phyloP scores from a whole-genome alignment of 2,113 vertebrate species.

The Nothobranchius kuhntae region DNA sequence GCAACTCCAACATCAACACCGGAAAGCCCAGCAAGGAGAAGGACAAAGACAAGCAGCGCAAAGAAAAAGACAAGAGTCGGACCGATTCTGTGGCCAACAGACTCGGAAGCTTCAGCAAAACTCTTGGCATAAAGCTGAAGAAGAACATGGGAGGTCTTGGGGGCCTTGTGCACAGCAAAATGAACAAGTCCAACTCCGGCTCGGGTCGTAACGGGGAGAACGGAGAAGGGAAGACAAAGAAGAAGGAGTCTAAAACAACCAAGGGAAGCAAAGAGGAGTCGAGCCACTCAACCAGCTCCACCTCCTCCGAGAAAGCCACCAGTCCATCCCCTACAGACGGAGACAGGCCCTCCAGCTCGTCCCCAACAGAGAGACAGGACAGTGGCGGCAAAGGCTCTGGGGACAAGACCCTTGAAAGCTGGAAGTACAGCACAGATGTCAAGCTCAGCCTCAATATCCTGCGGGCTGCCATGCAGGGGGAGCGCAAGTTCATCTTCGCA shows the following conservation, averaged over 20 bases:
- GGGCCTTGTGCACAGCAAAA: constrained; percentile 95
- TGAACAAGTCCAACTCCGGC: constrained; percentile 87
- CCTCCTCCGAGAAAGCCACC: constrained; percentile 91
- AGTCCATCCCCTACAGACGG: constrained; percentile 92
- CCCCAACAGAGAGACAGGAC: constrained; percentile 73
- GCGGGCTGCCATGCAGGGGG: constrained; percentile 97
- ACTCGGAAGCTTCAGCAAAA: constrained; percentile 98
- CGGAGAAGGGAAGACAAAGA: constrained; percentile 69
- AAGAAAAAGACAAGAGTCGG: constrained; percentile 94
- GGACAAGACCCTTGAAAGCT: constrained; percentile 87
- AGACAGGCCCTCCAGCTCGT: constrained; percentile 83
- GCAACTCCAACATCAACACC: constrained; percentile 94
- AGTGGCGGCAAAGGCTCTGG: constrained; percentile 73
- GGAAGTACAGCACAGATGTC: constrained; percentile 99
- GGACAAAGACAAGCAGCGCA: constrained; percentile 93
- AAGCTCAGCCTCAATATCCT: constrained; percentile 98
- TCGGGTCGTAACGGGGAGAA: constrained; percentile 68
- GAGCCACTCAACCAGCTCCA: constrained; percentile 89
- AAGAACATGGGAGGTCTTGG: constrained; percentile 98
- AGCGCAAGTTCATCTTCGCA: constrained; percentile 97
- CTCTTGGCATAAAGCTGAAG: constrained; percentile 95
- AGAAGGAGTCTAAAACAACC: constrained; percentile 76
- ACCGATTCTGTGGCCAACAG: constrained; percentile 97
- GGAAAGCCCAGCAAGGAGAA: constrained; percentile 91
- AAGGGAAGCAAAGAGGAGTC: constrained; percentile 93